Conservation (phyloP, 2,797 vertebrate species). For the Helicolenus hilgendorfi region DNA sequence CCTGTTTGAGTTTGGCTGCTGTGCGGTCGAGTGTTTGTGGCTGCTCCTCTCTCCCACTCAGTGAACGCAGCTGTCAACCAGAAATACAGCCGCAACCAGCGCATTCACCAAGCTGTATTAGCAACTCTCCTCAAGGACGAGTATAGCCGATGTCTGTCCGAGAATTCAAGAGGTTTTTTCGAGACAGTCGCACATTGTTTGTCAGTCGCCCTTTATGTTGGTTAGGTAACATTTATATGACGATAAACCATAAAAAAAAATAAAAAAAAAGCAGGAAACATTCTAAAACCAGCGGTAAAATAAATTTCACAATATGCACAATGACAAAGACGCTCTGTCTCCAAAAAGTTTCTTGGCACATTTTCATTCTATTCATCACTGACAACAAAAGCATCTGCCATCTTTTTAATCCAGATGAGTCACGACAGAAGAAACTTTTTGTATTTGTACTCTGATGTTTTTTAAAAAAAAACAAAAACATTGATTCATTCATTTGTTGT, state of each 20-base stretch:
- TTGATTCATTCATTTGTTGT: too few relatives aligned
- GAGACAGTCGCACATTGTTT: neutral
- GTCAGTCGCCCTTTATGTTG: neutral
- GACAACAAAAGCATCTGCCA: neutral
- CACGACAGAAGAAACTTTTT: neutral
- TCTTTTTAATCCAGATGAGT: constrained; percentile 10
- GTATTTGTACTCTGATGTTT: neutral
- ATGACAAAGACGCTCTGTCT: neutral
- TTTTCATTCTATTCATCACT: neutral
- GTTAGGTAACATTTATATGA: neutral
- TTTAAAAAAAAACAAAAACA: neutral
- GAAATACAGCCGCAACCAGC: neutral
- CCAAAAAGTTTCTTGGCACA: neutral
- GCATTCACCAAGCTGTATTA: neutral
- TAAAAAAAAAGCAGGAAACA: neutral
- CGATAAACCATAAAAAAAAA: neutral
- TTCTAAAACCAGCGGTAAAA: neutral
- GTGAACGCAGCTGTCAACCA: constrained; percentile 23
- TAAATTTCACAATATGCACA: neutral
- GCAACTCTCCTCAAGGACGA: neutral
- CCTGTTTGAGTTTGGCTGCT: constrained; percentile 10
- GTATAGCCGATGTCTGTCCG: neutral
- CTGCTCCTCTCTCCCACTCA: constrained; percentile 29
- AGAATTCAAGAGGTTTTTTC: constrained; percentile 1
- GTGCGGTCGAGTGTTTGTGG: constrained; percentile 1